These are phyloP conservation scores for Lasaia peninsularis DNA, from an alignment of 1,140 invertebrate species.

Conservation along the genomic window DNA sequence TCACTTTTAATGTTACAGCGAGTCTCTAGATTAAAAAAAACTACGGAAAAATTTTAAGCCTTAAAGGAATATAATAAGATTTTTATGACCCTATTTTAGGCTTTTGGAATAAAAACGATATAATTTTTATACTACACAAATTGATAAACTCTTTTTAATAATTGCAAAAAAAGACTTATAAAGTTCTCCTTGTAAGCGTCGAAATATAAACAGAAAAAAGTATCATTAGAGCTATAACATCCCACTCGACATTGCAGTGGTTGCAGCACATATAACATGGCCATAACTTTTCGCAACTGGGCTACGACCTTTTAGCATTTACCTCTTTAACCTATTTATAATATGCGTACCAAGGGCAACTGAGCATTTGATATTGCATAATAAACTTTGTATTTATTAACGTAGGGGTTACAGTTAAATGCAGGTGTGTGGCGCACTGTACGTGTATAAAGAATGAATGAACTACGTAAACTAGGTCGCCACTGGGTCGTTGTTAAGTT, in stretches of 20 bases:
- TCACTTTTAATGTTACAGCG: too few species aligned
- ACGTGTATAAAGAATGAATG: conserved; percentile 25
- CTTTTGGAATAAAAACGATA: too few species aligned
- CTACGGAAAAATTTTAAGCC: too few species aligned
- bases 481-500: conserved; percentile 33
- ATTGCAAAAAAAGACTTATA: too few species aligned
- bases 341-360: conserved; percentile 1
- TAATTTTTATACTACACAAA: too few species aligned
- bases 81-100: too few species aligned
- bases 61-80: too few species aligned
- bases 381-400: not conserved
- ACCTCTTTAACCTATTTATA: conserved; percentile 14
- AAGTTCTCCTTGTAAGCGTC: too few species aligned
- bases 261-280: not conserved
- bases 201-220: not conserved
- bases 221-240: not conserved
- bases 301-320: conserved; percentile 7
- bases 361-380: not conserved
- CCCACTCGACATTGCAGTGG: not conserved
- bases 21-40: too few species aligned
- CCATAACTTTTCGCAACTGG: conserved; percentile 9
- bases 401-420: not conserved
- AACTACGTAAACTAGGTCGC: conserved; percentile 30
- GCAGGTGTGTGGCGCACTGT: not conserved
- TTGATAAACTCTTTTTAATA: too few species aligned